Evolutionary conservation across 2,113 vertebrate species (phyloP).

Genomic region (Phycodurus eques): DNA sequence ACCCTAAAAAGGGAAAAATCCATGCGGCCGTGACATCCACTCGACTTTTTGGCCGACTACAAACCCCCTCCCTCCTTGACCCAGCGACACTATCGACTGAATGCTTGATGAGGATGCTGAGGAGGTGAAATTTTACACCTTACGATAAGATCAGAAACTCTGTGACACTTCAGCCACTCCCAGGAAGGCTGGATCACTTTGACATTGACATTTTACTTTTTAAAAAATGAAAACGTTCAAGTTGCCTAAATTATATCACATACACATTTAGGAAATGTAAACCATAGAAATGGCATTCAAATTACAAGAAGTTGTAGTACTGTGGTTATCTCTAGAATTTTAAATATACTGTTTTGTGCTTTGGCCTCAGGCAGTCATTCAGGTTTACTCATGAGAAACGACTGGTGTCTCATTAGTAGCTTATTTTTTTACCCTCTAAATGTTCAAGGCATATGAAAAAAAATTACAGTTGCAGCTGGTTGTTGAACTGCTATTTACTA

Average conservation of each 20-base stretch:
- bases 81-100: constrained; percentile 75
- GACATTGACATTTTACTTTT: not conserved
- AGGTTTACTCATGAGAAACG: constrained; percentile 34
- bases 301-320: not conserved
- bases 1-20: constrained; percentile 14
- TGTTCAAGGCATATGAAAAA: constrained; percentile 6
- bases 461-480: not conserved
- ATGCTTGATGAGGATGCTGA: constrained; percentile 83
- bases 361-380: constrained; percentile 30
- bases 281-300: not conserved
- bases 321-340: not conserved
- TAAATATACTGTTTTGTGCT: constrained; percentile 28
- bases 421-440: constrained; percentile 1
- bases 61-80: constrained; percentile 46
- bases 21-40: constrained; percentile 43
- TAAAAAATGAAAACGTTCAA: not conserved
- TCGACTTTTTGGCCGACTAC: constrained; percentile 39
- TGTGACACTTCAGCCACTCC: constrained; percentile 49
- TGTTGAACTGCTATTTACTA: constrained; percentile 8
- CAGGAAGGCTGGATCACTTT: constrained; percentile 6
- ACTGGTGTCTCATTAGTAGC: constrained; percentile 22
- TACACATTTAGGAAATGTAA: not conserved
- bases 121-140: constrained; percentile 82
- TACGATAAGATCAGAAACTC: constrained; percentile 80
- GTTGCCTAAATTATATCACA: not conserved